These are phyloP conservation scores for Bombus confusus DNA, from an alignment of 1,140 invertebrate species.

Conservation along the genomic window DNA sequence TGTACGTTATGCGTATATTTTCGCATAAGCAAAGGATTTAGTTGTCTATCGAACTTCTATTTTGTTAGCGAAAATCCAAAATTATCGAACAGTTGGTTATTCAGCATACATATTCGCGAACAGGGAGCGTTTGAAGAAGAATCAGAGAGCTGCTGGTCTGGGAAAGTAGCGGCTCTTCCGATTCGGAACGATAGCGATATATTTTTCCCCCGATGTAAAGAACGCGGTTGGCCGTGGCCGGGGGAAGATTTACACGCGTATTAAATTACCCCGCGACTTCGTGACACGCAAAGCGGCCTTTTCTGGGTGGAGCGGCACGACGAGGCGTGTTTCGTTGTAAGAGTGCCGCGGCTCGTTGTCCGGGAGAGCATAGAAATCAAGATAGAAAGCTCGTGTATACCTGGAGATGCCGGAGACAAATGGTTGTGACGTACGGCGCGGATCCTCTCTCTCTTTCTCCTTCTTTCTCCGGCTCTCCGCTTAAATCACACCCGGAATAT, in stretches of 20 bases:
- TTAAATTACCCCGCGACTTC: slow-evolving; percentile 70
- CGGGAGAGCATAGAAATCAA: slow-evolving; percentile 68
- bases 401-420: slow-evolving; percentile 68
- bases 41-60: too few species aligned
- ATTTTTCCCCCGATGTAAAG: slow-evolving; percentile 58
- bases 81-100: background rate
- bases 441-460: slow-evolving; percentile 55
- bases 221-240: slow-evolving; percentile 44
- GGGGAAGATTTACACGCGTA: slow-evolving; percentile 67
- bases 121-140: background rate
- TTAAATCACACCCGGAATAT: slow-evolving; percentile 71
- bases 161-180: slow-evolving; percentile 54
- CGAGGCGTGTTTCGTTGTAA: slow-evolving; percentile 63
- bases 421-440: slow-evolving; percentile 69
- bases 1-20: too few species aligned
- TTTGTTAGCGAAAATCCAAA: background rate
- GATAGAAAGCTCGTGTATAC: slow-evolving; percentile 70
- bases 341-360: slow-evolving; percentile 63
- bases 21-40: too few species aligned
- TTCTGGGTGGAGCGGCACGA: slow-evolving; percentile 60
- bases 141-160: background rate
- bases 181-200: slow-evolving; percentile 61
- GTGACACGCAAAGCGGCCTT: slow-evolving; percentile 68
- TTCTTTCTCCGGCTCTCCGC: slow-evolving; percentile 27
- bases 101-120: background rate